These are phyloP conservation scores for Mactromeris polynyma DNA, from an alignment of 2,888 invertebrate species.

Conservation along the genomic window DNA sequence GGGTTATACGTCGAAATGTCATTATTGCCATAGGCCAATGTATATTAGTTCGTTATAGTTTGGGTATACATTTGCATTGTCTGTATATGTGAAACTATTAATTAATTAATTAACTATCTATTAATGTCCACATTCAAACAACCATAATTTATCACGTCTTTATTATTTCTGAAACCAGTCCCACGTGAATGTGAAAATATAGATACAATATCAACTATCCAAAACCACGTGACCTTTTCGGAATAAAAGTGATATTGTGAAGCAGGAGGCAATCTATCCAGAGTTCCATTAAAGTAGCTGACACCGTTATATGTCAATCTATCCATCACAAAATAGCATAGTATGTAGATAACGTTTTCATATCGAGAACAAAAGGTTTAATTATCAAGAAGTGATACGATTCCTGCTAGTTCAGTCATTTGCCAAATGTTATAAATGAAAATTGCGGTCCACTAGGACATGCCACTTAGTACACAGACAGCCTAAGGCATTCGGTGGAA, in stretches of 20 bases:
- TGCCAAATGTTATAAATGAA: no score
- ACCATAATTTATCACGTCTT: background rate
- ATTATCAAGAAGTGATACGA: background rate
- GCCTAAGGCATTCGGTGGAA: no score
- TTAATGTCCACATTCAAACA: background rate
- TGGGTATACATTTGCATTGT: no score
- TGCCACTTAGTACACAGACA: no score
- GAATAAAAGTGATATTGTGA: background rate
- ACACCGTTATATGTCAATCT: background rate
- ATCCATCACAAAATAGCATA: background rate
- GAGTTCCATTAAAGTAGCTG: background rate
- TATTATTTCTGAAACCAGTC: background rate
- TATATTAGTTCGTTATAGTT: no score
- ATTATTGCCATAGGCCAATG: no score
- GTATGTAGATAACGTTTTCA: background rate
- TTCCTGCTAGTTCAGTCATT: no score
- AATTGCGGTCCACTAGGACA: no score
- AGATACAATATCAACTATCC: background rate
- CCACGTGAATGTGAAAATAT: background rate
- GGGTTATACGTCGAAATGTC: no score
- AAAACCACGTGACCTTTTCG: background rate
- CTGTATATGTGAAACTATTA: no score
- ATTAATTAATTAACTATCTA: no score
- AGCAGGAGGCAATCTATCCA: background rate
- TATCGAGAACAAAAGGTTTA: background rate